A percentile compares a stretch with the other conserved stretches of the same genome.
phyloP scores from a whole-genome alignment of 2,797 vertebrate genomes.

The Gorsachius magnificus region DNA sequence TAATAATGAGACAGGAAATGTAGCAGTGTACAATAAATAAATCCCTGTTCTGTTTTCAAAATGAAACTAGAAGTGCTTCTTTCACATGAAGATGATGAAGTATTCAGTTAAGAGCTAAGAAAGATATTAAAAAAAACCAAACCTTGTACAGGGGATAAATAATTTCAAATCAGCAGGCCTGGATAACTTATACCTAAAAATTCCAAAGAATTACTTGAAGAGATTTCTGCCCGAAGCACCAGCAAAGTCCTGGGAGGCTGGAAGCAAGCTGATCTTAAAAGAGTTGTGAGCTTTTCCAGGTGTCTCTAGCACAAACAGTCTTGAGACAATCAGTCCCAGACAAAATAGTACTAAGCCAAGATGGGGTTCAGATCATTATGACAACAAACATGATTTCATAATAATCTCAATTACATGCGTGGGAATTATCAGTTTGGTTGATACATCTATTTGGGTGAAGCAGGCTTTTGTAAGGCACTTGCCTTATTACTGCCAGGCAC shows the following conservation, averaged over 20 bases:
- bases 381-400: neutral
- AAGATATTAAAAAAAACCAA: neutral
- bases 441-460: neutral
- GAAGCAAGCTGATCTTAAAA: neutral
- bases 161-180: neutral
- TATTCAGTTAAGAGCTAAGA: neutral
- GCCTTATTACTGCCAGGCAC: neutral
- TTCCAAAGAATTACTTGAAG: neutral
- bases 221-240: neutral
- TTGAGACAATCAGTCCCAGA: neutral
- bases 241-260: neutral
- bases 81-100: neutral
- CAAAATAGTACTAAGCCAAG: neutral
- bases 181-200: neutral
- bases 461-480: neutral
- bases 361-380: neutral
- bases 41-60: neutral
- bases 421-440: neutral
- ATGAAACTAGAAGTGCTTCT: neutral
- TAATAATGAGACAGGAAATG: conserved; percentile 29
- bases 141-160: neutral
- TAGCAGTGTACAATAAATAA: conserved; percentile 2
- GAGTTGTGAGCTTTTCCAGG: neutral
- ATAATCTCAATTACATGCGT: neutral
- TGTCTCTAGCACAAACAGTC: neutral